A percentile compares a stretch with the other conserved stretches of the same genome.
These are phyloP conservation scores for Crotophaga sulcirostris DNA, from an alignment of 2,113 vertebrate genomes.

Conservation along the genomic window DNA sequence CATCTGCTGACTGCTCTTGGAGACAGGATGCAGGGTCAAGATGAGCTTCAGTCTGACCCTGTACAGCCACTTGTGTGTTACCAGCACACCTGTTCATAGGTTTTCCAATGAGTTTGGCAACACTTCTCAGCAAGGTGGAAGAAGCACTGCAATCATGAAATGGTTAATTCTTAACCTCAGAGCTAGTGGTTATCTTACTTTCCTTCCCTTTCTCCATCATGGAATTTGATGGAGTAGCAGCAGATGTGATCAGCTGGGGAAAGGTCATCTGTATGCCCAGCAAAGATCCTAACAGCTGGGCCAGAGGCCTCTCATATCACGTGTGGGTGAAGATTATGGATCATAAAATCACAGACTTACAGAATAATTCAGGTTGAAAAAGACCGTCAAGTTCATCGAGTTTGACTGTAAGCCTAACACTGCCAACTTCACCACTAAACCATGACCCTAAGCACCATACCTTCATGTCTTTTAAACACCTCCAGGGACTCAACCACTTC, in stretches of 20 bases:
- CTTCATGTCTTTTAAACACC: not conserved
- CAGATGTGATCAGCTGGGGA: not conserved
- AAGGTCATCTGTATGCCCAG: not conserved
- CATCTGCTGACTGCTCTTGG: not conserved
- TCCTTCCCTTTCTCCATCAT: not conserved
- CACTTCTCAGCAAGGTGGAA: not conserved
- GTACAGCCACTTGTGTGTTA: not conserved
- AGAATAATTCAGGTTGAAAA: not conserved
- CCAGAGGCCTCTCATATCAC: fast-evolving
- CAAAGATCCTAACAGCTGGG: not conserved
- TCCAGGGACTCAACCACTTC: not conserved
- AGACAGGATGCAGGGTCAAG: not conserved
- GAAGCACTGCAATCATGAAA: not conserved
- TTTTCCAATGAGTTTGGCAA: not conserved
- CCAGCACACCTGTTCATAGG: not conserved
- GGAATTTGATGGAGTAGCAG: not conserved
- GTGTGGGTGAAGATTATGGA: not conserved
- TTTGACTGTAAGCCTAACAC: not conserved
- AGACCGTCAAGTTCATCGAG: fast-evolving
- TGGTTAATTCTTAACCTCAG: not conserved
- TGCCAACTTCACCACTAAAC: not conserved
- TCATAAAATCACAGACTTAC: not conserved
- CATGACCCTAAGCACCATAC: fast-evolving
- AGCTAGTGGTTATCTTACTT: not conserved
- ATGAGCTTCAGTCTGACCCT: not conserved